These are phyloP conservation scores for Acrobasis suavella DNA, from an alignment of 2,888 invertebrate species.

Conservation along the genomic window DNA sequence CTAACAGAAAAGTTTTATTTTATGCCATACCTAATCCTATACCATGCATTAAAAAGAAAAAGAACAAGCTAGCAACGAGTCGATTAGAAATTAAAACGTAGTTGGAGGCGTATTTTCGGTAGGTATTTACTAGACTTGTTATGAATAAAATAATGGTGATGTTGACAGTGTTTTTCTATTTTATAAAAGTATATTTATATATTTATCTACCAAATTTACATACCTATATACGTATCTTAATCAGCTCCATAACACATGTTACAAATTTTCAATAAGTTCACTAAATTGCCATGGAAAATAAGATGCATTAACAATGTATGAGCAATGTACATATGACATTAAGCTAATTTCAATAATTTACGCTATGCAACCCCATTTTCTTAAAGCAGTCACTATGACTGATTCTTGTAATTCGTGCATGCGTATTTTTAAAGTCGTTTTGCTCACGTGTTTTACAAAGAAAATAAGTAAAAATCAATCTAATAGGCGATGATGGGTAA, in stretches of 20 bases:
- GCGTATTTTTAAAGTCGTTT: not conserved
- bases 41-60: too few relatives aligned
- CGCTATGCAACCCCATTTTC: conserved; percentile 32
- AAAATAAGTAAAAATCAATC: too few relatives aligned
- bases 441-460: too few relatives aligned
- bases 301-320: conserved; percentile 1
- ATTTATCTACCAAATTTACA: not conserved
- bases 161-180: too few relatives aligned
- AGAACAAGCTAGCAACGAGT: too few relatives aligned
- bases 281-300: conserved; percentile 15
- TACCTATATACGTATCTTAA: not conserved
- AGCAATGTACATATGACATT: conserved; percentile 34
- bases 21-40: too few relatives aligned
- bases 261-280: conserved; percentile 6
- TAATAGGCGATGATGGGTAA: too few relatives aligned
- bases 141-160: too few relatives aligned
- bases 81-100: too few relatives aligned
- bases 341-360: conserved; percentile 46
- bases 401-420: not conserved
- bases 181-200: not conserved
- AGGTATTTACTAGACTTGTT: too few relatives aligned
- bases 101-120: too few relatives aligned
- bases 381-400: not conserved
- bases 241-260: not conserved
- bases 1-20: too few relatives aligned